These are phyloP conservation scores for Arvicanthis niloticus DNA, from an alignment of 2,113 vertebrate species.

Conservation along the genomic window DNA sequence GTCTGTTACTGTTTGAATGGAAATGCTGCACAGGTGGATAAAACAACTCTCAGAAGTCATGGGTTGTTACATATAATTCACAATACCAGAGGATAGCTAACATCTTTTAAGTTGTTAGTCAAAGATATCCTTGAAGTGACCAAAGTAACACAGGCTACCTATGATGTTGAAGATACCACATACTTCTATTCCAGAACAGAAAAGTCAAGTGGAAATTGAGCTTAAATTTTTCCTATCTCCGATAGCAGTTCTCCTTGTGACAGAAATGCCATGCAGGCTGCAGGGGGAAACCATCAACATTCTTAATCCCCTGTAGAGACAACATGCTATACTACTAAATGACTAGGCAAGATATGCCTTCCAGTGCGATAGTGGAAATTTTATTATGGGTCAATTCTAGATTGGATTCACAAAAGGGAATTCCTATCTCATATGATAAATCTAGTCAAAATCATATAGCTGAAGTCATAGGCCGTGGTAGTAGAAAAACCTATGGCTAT, in stretches of 20 bases:
- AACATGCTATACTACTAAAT: not conserved
- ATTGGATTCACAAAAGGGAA: too few relatives aligned
- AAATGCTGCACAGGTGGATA: not conserved
- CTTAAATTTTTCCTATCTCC: not conserved
- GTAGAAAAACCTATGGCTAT: too few relatives aligned
- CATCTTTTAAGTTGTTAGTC: not conserved
- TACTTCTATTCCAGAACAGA: not conserved
- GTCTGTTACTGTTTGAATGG: not conserved
- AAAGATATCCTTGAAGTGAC: not conserved
- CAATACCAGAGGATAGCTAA: not conserved
- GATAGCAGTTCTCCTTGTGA: too few relatives aligned
- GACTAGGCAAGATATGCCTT: not conserved
- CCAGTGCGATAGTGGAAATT: too few relatives aligned
- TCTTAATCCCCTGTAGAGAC: too few relatives aligned
- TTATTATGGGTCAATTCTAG: too few relatives aligned
- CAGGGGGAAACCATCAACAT: not conserved
- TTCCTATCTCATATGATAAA: not conserved
- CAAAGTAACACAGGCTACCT: not conserved
- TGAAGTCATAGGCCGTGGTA: not conserved
- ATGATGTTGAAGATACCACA: not conserved
- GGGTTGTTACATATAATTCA: not conserved
- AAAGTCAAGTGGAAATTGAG: not conserved
- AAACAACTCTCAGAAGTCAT: not conserved
- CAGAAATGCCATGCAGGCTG: not conserved
- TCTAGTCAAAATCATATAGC: not conserved